phyloP scores from a whole-genome alignment of 2,113 vertebrate species.

The Ornithorhynchus anatinus region DNA sequence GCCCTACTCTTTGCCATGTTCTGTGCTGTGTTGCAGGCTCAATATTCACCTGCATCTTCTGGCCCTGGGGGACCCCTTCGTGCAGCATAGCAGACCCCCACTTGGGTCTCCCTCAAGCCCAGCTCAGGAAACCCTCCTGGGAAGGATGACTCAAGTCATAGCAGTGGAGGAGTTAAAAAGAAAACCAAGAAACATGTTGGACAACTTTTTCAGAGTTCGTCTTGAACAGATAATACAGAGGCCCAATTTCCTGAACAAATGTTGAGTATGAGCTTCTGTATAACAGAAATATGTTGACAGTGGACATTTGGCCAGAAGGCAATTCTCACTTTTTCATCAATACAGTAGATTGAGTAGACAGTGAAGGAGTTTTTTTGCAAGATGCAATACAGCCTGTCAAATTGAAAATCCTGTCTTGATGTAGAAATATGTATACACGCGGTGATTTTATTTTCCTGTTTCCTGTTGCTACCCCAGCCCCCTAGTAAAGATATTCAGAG shows the following conservation, averaged over 20 bases:
- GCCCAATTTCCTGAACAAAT: neutral
- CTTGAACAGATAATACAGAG: accelerated
- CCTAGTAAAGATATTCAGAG: neutral
- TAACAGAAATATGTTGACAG: neutral
- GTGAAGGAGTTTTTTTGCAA: neutral
- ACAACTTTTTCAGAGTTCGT: neutral
- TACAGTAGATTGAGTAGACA: neutral
- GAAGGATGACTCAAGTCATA: neutral
- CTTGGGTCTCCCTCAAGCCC: neutral
- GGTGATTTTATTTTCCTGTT: neutral
- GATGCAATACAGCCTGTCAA: neutral
- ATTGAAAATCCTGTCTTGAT: neutral
- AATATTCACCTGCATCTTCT: neutral
- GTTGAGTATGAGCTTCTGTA: neutral
- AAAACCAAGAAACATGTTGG: neutral
- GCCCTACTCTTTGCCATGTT: neutral
- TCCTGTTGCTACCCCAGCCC: neutral
- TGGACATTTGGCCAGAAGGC: neutral
- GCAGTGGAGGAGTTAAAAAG: neutral
- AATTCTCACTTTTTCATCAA: neutral
- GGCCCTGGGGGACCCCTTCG: neutral
- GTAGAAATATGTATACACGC: neutral
- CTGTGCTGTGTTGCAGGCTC: neutral
- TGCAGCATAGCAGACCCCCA: neutral
- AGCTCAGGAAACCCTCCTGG: neutral